phyloP scores from a whole-genome alignment of 2,888 invertebrate genomes.

The Lathronympha strigana region DNA sequence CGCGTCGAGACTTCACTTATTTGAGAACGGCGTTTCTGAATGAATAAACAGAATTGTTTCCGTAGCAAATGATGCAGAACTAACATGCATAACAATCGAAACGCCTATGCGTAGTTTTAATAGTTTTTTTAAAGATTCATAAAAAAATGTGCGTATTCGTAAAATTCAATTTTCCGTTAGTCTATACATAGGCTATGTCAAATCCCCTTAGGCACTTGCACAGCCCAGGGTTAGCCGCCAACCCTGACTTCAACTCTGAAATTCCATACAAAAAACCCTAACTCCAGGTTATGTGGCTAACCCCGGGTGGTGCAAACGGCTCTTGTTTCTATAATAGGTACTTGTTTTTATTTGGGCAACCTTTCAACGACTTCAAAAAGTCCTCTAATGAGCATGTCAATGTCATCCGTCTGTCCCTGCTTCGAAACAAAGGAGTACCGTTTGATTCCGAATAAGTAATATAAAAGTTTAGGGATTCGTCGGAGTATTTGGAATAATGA shows the following conservation, averaged over 20 bases:
- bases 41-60: slow-evolving; percentile 69
- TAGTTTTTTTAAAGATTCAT: too few species aligned
- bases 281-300: too few species aligned
- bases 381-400: slow-evolving; percentile 53
- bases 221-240: too few species aligned
- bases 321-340: too few species aligned
- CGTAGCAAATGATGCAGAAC: slow-evolving; percentile 50
- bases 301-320: too few species aligned
- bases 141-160: too few species aligned
- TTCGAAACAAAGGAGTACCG: slow-evolving; percentile 46
- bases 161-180: too few species aligned
- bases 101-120: slow-evolving; percentile 1
- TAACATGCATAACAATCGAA: slow-evolving; percentile 25
- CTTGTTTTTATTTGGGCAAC: slow-evolving; percentile 52
- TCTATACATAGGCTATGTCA: too few species aligned
- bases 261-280: too few species aligned
- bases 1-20: slow-evolving; percentile 53
- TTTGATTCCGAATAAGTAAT: slow-evolving; percentile 60
- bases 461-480: neutral
- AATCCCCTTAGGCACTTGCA: too few species aligned
- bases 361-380: slow-evolving; percentile 51
- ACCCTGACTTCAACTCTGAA: too few species aligned
- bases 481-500: neutral
- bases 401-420: slow-evolving; percentile 50
- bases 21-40: slow-evolving; percentile 47